Evolutionary conservation across 2,113 vertebrate genomes (phyloP).

Genomic region (Marmota monax): DNA sequence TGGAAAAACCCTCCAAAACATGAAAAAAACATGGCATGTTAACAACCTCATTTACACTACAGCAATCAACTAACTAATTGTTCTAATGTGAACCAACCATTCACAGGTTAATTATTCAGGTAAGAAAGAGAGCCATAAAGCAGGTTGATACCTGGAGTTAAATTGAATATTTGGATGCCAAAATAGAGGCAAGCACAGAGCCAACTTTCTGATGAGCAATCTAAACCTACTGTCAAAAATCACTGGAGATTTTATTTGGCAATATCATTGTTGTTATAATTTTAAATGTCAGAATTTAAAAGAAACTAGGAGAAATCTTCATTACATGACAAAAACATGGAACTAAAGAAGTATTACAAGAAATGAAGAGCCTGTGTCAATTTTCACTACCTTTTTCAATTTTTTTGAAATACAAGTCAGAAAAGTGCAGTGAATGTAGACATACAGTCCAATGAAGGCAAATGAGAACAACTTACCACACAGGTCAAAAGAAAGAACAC

Average conservation of each 20-base stretch:
- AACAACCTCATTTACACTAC: conserved; percentile 27
- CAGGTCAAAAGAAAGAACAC: not conserved
- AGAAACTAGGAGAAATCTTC: conserved; percentile 57
- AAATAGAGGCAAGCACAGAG: conserved; percentile 11
- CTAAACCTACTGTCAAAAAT: conserved; percentile 68
- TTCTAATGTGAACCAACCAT: conserved; percentile 47
- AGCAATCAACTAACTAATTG: conserved; percentile 44
- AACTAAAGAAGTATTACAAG: conserved; percentile 45
- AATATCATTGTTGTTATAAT: conserved; percentile 59
- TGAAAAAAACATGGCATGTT: not conserved
- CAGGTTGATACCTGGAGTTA: conserved; percentile 66
- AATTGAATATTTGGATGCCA: conserved; percentile 65
- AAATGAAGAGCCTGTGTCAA: conserved; percentile 20
- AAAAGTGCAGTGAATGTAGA: not conserved
- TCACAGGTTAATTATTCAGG: conserved; percentile 34
- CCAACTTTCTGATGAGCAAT: conserved; percentile 70
- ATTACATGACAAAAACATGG: conserved; percentile 27
- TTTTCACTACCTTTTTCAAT: not conserved
- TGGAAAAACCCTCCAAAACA: conserved; percentile 30
- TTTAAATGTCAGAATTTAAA: conserved; percentile 70
- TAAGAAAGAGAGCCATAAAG: conserved; percentile 56
- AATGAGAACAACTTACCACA: not conserved
- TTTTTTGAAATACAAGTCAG: not conserved
- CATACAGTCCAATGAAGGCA: not conserved
- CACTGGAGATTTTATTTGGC: conserved; percentile 60